Evolutionary conservation across 2,888 invertebrate genomes (phyloP).

Genomic region (Zele albiditarsus): DNA sequence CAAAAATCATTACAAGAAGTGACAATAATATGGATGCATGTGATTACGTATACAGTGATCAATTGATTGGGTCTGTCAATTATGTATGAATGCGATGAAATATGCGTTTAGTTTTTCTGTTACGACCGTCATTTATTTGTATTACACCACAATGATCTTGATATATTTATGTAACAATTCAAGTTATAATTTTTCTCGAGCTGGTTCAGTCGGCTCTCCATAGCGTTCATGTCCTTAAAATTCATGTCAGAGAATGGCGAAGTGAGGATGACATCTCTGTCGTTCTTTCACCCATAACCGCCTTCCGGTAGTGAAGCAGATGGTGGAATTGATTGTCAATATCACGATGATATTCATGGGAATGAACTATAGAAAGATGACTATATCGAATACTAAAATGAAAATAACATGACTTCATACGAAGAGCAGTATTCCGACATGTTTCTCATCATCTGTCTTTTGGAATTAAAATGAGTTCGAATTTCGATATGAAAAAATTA

Average conservation of each 20-base stretch:
- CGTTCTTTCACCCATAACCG: too few relatives aligned
- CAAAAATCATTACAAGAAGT: slow-evolving; percentile 26
- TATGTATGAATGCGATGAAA: slow-evolving; percentile 25
- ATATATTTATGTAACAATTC: slow-evolving; percentile 60
- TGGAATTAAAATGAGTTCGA: background rate
- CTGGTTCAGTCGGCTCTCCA: slow-evolving; percentile 37
- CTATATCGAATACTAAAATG: background rate
- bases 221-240: background rate
- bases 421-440: slow-evolving; percentile 71
- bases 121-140: slow-evolving; percentile 67
- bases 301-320: too few relatives aligned
- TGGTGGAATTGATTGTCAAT: too few relatives aligned
- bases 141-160: slow-evolving; percentile 63
- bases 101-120: slow-evolving; percentile 59
- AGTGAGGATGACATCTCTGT: too few relatives aligned
- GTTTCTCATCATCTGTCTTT: slow-evolving; percentile 22
- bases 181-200: slow-evolving; percentile 53
- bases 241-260: too few relatives aligned
- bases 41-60: slow-evolving; percentile 4
- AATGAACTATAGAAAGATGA: too few relatives aligned
- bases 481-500: background rate
- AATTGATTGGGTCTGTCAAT: slow-evolving; percentile 15
- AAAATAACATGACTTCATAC: slow-evolving; percentile 58
- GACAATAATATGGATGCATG: slow-evolving; percentile 20
- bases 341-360: too few relatives aligned